Evolutionary conservation across 2,113 vertebrate genomes (phyloP).

Genomic region (Malaclemys terrapin): DNA sequence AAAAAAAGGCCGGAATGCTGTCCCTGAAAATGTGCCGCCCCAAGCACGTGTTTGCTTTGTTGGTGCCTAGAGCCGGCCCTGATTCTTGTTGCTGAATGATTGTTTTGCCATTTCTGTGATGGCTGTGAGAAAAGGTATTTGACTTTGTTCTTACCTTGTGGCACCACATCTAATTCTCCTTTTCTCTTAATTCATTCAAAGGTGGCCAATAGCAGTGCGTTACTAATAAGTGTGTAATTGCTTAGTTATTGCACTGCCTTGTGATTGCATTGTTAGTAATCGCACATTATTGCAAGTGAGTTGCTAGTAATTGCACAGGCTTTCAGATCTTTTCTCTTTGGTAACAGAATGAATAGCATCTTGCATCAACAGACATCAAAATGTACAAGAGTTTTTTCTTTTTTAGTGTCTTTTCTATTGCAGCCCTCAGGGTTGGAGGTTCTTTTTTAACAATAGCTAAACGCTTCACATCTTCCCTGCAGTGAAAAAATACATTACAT

Average conservation of each 20-base stretch:
- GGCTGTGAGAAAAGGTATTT: constrained; percentile 33
- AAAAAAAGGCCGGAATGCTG: no score
- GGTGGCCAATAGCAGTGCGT: constrained; percentile 7
- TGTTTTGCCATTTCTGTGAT: constrained; percentile 30
- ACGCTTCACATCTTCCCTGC: constrained; percentile 40
- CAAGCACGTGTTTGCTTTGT: no score
- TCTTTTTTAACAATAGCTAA: constrained; percentile 15
- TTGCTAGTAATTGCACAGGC: constrained; percentile 61
- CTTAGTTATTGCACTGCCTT: constrained; percentile 60
- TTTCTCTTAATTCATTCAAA: constrained; percentile 22
- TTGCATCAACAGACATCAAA: constrained; percentile 60
- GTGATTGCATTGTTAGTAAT: constrained; percentile 67
- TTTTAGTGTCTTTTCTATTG: background rate
- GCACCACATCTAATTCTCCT: constrained; percentile 24
- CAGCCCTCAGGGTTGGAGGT: background rate
- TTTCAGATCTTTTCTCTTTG: constrained; percentile 51
- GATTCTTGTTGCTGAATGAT: constrained; percentile 21
- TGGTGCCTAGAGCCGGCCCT: no score
- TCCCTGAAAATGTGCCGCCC: no score
- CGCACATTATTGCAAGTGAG: constrained; percentile 61
- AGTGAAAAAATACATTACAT: constrained; percentile 38
- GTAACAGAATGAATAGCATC: constrained; percentile 51
- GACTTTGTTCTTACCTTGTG: constrained; percentile 24
- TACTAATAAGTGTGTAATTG: constrained; percentile 56
- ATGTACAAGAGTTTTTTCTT: constrained; percentile 29